These are phyloP conservation scores for Drosophila littoralis DNA, from an alignment of 1,140 invertebrate species.

Conservation along the genomic window DNA sequence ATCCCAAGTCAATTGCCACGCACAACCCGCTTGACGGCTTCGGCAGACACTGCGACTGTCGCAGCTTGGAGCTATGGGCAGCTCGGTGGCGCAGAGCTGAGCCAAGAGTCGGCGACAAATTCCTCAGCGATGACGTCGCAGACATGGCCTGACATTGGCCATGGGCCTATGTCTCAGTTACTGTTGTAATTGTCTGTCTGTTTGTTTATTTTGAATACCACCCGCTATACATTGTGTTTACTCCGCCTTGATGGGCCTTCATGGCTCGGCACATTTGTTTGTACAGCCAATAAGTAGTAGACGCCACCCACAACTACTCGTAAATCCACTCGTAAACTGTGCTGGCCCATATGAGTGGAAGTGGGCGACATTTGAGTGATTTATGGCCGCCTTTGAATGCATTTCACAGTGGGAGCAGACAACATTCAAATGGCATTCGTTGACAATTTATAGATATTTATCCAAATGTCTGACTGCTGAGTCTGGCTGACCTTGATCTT, in stretches of 20 bases:
- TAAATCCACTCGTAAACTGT: slow-evolving; percentile 35
- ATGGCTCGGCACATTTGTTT: slow-evolving; percentile 51
- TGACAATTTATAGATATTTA: slow-evolving; percentile 54
- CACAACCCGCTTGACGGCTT: slow-evolving; percentile 73
- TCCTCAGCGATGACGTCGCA: slow-evolving; percentile 67
- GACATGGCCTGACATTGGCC: slow-evolving; percentile 62
- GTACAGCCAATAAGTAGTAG: slow-evolving; percentile 64
- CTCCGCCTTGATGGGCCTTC: slow-evolving; percentile 28
- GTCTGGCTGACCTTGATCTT: slow-evolving; percentile 68
- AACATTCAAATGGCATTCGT: slow-evolving; percentile 46
- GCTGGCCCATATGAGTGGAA: slow-evolving; percentile 8
- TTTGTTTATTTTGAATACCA: slow-evolving; percentile 14
- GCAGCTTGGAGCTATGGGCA: slow-evolving; percentile 33
- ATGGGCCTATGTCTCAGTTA: slow-evolving; percentile 22
- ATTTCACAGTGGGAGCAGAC: slow-evolving; percentile 52
- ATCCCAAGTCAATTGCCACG: slow-evolving; percentile 40
- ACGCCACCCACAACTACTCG: slow-evolving; percentile 49
- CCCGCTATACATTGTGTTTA: not conserved
- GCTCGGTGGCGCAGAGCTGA: slow-evolving; percentile 4
- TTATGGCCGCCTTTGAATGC: slow-evolving; percentile 67
- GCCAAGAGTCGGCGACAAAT: slow-evolving; percentile 53
- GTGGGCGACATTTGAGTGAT: slow-evolving; percentile 73
- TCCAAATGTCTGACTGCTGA: slow-evolving; percentile 11
- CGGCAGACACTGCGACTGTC: slow-evolving; percentile 69
- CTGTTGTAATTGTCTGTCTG: slow-evolving; percentile 22